A percentile compares a stretch with the other conserved stretches of the same genome.
These are phyloP conservation scores for Valencia hispanica DNA, from an alignment of 2,797 vertebrate genomes.

Conservation along the genomic window DNA sequence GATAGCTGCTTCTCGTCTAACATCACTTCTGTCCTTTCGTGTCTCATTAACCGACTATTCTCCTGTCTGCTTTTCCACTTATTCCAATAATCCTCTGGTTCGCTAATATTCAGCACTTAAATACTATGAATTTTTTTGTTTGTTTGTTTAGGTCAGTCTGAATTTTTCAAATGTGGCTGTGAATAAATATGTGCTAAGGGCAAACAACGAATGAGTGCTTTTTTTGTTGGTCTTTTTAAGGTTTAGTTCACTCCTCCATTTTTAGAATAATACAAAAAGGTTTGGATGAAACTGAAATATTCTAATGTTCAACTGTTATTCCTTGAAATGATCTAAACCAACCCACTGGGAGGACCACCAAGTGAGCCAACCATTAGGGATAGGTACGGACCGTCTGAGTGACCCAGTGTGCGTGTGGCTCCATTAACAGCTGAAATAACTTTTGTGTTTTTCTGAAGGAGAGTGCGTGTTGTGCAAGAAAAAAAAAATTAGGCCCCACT, in stretches of 20 bases:
- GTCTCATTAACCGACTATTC: constrained; percentile 18
- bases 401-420: neutral
- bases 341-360: constrained; percentile 1
- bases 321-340: neutral
- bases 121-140: constrained; percentile 15
- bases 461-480: neutral
- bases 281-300: neutral
- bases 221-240: neutral
- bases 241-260: fast-evolving
- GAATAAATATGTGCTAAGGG: constrained; percentile 67
- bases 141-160: constrained; percentile 10
- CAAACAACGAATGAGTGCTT: constrained; percentile 18
- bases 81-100: constrained; percentile 24
- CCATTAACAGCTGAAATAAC: constrained; percentile 25
- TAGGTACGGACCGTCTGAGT: neutral
- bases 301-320: neutral
- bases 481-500: neutral
- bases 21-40: constrained; percentile 1
- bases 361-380: constrained; percentile 15
- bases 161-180: constrained; percentile 39
- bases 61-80: constrained; percentile 13
- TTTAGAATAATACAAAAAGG: neutral
- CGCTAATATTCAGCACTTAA: constrained; percentile 1
- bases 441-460: constrained; percentile 21
- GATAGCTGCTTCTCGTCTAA: constrained; percentile 55